These are phyloP conservation scores for Orthosia incerta DNA, from an alignment of 2,888 invertebrate genomes.

Conservation along the genomic window DNA sequence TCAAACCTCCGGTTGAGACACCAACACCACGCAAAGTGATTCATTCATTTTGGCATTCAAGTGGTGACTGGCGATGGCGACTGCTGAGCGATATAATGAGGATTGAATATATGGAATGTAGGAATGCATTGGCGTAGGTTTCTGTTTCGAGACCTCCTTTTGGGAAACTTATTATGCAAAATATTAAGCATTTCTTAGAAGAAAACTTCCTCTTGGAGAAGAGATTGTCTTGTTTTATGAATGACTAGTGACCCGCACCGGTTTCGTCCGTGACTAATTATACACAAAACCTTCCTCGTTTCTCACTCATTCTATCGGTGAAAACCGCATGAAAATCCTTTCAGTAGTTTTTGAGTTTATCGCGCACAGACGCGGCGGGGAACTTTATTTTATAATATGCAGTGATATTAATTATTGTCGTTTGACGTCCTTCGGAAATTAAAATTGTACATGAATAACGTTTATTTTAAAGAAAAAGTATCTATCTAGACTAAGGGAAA, in stretches of 20 bases:
- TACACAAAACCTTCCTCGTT: no score
- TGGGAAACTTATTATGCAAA: no score
- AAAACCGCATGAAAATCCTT: no score
- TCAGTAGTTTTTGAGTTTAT: no score
- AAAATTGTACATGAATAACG: not conserved
- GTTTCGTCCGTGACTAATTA: no score
- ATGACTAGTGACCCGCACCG: no score
- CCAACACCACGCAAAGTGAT: conserved; percentile 39
- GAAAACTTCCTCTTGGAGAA: not conserved
- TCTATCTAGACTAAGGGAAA: conserved; percentile 18
- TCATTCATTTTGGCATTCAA: conserved; percentile 53
- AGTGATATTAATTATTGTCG: not conserved
- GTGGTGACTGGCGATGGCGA: conserved; percentile 3
- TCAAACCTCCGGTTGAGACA: conserved; percentile 40
- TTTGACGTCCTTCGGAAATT: not conserved
- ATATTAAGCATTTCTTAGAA: not conserved
- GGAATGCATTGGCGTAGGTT: conserved; percentile 29
- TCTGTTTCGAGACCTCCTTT: conserved; percentile 5
- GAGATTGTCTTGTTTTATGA: not conserved
- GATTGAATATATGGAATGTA: conserved; percentile 23
- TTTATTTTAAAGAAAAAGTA: not conserved
- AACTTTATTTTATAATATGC: no score
- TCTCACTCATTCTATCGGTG: no score
- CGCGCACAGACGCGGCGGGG: no score
- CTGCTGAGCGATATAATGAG: conserved; percentile 32